A percentile compares a stretch with the other conserved stretches of the same genome.
Conservation (phyloP, 92 coral and sea anemone species). For the Epizoanthus rinbou region DNA sequence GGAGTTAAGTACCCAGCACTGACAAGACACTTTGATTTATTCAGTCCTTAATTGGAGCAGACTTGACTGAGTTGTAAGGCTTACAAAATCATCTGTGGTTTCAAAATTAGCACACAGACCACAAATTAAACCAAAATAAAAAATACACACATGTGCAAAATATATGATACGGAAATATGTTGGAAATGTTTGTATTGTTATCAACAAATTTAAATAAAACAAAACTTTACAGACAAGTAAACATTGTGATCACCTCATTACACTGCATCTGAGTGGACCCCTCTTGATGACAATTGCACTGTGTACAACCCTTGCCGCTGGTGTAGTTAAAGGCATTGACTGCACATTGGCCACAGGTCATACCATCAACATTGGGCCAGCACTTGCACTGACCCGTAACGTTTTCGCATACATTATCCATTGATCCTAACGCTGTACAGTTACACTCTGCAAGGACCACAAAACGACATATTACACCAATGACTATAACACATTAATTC, state of each 20-base stretch:
- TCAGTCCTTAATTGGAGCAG: too few relatives aligned
- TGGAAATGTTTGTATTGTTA: background rate
- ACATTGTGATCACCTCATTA: conserved; percentile 62
- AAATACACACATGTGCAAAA: too few relatives aligned
- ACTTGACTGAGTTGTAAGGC: too few relatives aligned
- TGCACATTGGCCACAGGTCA: conserved; percentile 76
- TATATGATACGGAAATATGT: background rate
- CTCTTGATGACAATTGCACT: conserved; percentile 69
- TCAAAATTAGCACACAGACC: too few relatives aligned
- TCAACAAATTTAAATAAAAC: background rate
- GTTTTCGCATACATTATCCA: conserved; percentile 64
- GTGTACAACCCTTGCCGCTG: conserved; percentile 74
- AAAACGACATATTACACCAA: too few relatives aligned
- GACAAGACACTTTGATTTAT: too few relatives aligned
- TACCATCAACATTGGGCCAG: conserved; percentile 72
- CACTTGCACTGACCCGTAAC: conserved; percentile 81
- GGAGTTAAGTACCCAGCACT: too few relatives aligned
- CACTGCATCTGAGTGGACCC: conserved; percentile 80
- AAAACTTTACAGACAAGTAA: background rate
- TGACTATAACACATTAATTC: too few relatives aligned
- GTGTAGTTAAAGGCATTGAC: conserved; percentile 76
- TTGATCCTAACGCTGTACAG: conserved; percentile 72
- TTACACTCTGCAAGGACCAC: conserved; percentile 65
- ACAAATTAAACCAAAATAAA: too few relatives aligned
- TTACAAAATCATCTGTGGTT: too few relatives aligned